Evolutionary conservation across 2,113 vertebrate genomes (phyloP), one percentile per base, ranked within the genome.

Genomic region (Erythrolamprus reginae): DNA sequence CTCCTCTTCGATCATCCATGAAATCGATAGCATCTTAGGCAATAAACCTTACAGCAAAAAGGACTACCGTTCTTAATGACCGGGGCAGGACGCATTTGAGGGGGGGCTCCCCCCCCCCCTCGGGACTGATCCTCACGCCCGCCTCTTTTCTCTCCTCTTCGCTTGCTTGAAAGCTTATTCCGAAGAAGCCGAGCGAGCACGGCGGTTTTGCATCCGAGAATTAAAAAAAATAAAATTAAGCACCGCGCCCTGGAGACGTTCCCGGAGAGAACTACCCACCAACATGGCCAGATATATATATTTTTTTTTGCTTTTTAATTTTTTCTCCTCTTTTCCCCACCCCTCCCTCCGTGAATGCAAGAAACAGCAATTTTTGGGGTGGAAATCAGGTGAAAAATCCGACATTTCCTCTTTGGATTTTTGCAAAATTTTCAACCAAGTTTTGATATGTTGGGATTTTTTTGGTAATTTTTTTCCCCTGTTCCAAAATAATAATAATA

Each of bases 41-140:
- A 99, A 99, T 97, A 99, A 99, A 97, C 99, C 99, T 94, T 99
- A 99, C 98, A 99, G 99, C 98, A 99, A 99, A 98, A 99, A 99
- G 97, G 99, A 99, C 97, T 99, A 99, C 96, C 96, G 99, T 93
- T 99, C 99, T 95, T 99, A 99, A 98, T 94, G 77, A 65, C 12
- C 8, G 23, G 83, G 38, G n/a, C n/a, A n/a, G 26, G n/a, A 13
- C 2, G 5, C 70, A 38, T 9, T 7, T 56, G 21, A 0, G 15
- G n/a, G 3, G 5, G 4, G n/a, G n/a, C n/a, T n/a, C n/a, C n/a
- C n/a, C 3, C 1, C 13, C 91, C 55, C 55, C 55, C 3, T 58
- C 17, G 94, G 96, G 52, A 95, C 94, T 90, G 52, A 50, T 15
- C 4, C 65, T 77, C 10, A 91, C 94, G 95, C 94, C 95, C 93